Base-by-base conservation (phyloP, 2,797 vertebrate genomes). In the Borostomias antarcticus region DNA sequence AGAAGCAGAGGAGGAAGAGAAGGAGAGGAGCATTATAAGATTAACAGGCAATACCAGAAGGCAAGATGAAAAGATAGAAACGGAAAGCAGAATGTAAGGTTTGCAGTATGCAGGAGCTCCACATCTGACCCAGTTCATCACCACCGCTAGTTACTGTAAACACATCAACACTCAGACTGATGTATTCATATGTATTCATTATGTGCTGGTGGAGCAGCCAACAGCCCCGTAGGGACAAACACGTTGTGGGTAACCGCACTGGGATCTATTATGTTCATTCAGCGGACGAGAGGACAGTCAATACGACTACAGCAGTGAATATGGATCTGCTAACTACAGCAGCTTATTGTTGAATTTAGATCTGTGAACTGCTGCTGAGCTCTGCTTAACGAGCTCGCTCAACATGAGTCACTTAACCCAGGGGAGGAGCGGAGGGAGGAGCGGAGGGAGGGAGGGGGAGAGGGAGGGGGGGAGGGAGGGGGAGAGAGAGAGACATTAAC, bases 371-470 rank as follows among this genome's bases (percentile, higher is more conserved):
- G n/a, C n/a, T n/a, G n/a, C n/a, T n/a, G n/a, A n/a, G n/a, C n/a
- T n/a, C n/a, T n/a, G n/a, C n/a, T n/a, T n/a, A n/a, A n/a, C n/a
- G n/a, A n/a, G n/a, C n/a, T n/a, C n/a, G n/a, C n/a, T n/a, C n/a
- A n/a, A n/a, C n/a, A n/a, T n/a, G n/a, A n/a, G n/a, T n/a, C n/a
- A n/a, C n/a, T n/a, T n/a, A n/a, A n/a, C 76, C 79, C 67, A 82
- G 0, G 53, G 72, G 77, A 68, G 83, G 43, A 76, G 88, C 78
- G 64, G 80, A 29, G 25, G 28, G 28, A 29, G 40, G 17, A 26
- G 26, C 28, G 10, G n/a, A 29, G 11, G 40, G 26, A n/a, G 26
- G 1, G 11, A 28, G 51, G 21, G 5, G 3, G 11, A 10, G 47
- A 77, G 37, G 67, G 74, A 40, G 25, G 19, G 13, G n/a, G 48